Evolutionary conservation across 30 jellyfish, hydroid and myxozoan genomes (phyloP).

Genomic region (Rhopilema esculentum): DNA sequence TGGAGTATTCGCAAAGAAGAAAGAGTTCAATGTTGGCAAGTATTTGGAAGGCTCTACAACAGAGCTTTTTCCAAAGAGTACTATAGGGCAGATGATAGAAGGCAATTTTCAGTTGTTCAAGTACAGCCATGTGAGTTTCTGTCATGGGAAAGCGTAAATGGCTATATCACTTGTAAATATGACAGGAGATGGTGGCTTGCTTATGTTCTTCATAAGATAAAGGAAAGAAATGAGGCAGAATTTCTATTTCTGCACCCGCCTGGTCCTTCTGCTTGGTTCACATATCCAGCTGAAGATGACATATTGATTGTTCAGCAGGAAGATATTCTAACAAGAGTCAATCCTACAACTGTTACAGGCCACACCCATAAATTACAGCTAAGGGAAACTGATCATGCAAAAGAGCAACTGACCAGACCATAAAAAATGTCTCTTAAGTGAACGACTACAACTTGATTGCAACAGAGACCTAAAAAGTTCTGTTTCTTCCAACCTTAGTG

Average conservation of each 20-base stretch:
- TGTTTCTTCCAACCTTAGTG: too few species aligned
- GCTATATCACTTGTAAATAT: conserved; percentile 50
- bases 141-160: conserved; percentile 2
- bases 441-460: too few species aligned
- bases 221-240: conserved; percentile 4
- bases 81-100: conserved; percentile 7
- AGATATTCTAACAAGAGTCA: conserved; percentile 3
- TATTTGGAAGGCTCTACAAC: conserved; percentile 32
- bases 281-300: conserved; percentile 30
- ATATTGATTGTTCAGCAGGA: background rate
- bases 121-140: background rate
- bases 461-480: too few species aligned
- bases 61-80: conserved; percentile 10
- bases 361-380: too few species aligned
- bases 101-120: background rate
- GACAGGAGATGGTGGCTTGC: conserved; percentile 59
- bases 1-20: too few species aligned
- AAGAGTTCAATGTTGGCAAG: conserved; percentile 23
- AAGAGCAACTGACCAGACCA: too few species aligned
- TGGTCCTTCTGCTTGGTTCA: conserved; percentile 49
- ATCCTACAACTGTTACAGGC: conserved; percentile 46
- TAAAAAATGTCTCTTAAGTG: too few species aligned
- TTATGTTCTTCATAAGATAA: background rate
- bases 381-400: too few species aligned
- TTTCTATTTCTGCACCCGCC: conserved; percentile 36